Conservation (phyloP, 2,888 invertebrate species). For the Stenotaenia linearis region DNA sequence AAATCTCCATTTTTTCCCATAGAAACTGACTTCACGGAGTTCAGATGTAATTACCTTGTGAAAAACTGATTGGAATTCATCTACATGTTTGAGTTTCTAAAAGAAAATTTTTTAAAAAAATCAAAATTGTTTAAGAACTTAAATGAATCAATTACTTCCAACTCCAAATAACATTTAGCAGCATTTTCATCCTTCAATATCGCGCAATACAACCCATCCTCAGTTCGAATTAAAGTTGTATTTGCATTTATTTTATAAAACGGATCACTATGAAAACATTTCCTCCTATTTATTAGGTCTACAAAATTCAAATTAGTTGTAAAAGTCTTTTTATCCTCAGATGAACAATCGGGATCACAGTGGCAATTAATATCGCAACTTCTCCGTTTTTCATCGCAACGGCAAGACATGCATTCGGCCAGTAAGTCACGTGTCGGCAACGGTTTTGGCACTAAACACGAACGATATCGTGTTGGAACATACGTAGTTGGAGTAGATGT, state of each 20-base stretch:
- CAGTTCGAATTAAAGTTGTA: neutral
- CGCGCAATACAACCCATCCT: neutral
- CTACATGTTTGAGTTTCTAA: neutral
- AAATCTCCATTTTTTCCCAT: neutral
- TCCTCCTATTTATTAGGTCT: neutral
- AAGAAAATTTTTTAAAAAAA: neutral
- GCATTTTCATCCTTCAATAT: neutral
- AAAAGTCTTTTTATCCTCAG: slow-evolving; percentile 58
- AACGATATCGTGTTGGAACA: neutral
- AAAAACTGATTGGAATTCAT: neutral
- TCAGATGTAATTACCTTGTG: neutral
- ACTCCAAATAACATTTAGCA: neutral
- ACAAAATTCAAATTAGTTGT: slow-evolving; percentile 51
- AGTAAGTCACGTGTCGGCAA: neutral
- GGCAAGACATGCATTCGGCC: slow-evolving; percentile 33
- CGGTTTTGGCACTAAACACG: neutral
- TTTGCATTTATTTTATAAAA: slow-evolving; percentile 21
- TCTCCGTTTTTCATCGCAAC: slow-evolving; percentile 47
- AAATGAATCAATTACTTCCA: neutral
- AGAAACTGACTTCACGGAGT: neutral
- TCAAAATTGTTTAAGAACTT: neutral
- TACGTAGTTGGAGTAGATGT: neutral
- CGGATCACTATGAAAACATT: slow-evolving; percentile 16
- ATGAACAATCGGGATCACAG: slow-evolving; percentile 69
- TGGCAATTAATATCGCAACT: slow-evolving; percentile 78